These are phyloP conservation scores for Serrognathus titanus DNA, from an alignment of 2,888 invertebrate genomes.

Conservation along the genomic window DNA sequence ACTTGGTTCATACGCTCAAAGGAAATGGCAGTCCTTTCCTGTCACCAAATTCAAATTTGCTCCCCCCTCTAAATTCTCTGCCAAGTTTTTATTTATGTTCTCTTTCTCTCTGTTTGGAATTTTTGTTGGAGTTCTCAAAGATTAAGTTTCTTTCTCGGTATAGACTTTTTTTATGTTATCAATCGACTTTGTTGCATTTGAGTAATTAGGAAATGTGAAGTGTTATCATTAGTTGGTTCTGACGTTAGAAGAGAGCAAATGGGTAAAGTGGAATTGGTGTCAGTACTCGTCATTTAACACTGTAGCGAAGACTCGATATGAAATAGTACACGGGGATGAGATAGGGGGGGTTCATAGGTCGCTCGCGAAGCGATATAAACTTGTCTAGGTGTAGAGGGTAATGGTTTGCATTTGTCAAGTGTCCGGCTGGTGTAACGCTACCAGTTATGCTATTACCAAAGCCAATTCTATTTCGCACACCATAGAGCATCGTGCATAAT, in stretches of 20 bases:
- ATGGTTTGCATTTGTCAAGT: constrained; percentile 40
- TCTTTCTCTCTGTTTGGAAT: too few relatives aligned
- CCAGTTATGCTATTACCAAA: constrained; percentile 29
- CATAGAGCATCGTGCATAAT: constrained; percentile 31
- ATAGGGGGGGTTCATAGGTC: constrained; percentile 13
- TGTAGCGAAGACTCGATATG: not conserved
- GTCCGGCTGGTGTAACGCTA: constrained; percentile 28
- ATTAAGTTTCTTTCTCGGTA: too few relatives aligned
- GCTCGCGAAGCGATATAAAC: constrained; percentile 32
- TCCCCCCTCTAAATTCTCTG: too few relatives aligned
- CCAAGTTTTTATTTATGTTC: too few relatives aligned
- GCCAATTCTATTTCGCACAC: constrained; percentile 34
- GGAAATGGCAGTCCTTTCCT: too few relatives aligned
- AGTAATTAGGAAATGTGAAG: too few relatives aligned
- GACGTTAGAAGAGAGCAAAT: not conserved
- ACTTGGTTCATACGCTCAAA: too few relatives aligned
- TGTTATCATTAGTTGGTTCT: too few relatives aligned
- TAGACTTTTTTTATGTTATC: too few relatives aligned
- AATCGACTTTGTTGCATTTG: too few relatives aligned
- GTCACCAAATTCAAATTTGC: too few relatives aligned
- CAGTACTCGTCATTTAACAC: constrained; percentile 4
- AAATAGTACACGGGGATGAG: constrained; percentile 5
- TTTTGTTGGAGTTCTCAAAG: too few relatives aligned
- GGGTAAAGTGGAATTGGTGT: not conserved
- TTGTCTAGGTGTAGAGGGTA: constrained; percentile 37